Conservation (phyloP, 2,888 invertebrate species). For the Drosophila picticornis region DNA sequence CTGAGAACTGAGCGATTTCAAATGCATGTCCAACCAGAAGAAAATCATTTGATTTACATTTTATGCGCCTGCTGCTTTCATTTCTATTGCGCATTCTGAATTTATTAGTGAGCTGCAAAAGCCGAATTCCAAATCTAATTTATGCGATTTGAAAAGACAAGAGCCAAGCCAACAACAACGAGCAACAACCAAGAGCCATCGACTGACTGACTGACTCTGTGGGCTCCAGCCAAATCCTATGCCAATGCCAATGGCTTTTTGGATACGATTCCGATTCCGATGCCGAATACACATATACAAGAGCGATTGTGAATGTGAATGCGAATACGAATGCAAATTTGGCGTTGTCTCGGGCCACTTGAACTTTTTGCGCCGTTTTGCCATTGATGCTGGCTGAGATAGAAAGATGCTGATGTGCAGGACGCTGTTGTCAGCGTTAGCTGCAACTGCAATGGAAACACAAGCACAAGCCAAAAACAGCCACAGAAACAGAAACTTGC, state of each 20-base stretch:
- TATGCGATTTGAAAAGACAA: slow-evolving; percentile 57
- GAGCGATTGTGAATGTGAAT: slow-evolving; percentile 24
- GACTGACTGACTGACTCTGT: not conserved
- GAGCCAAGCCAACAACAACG: slow-evolving; percentile 6
- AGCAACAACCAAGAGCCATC: slow-evolving; percentile 7
- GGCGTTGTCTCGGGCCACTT: slow-evolving; percentile 54
- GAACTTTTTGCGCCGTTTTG: slow-evolving; percentile 45
- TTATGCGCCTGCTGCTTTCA: slow-evolving; percentile 56
- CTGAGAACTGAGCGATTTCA: slow-evolving; percentile 14
- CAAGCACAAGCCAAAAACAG: slow-evolving; percentile 65
- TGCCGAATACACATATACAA: slow-evolving; percentile 29
- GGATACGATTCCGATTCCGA: slow-evolving; percentile 33
- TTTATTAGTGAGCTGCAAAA: slow-evolving; percentile 58
- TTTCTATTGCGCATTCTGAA: slow-evolving; percentile 69
- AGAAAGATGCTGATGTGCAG: slow-evolving; percentile 59
- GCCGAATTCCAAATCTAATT: slow-evolving; percentile 69
- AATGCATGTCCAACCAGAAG: slow-evolving; percentile 44
- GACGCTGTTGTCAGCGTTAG: slow-evolving; percentile 59
- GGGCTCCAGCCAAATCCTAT: slow-evolving; percentile 20
- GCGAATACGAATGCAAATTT: slow-evolving; percentile 62
- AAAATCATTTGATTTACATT: slow-evolving; percentile 67
- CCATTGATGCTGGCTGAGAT: slow-evolving; percentile 33
- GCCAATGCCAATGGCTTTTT: slow-evolving; percentile 58
- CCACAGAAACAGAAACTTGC: slow-evolving; percentile 27
- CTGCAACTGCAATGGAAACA: slow-evolving; percentile 21